These are phyloP conservation scores for Onychorhynchus coronatus DNA, from an alignment of 2,113 vertebrate genomes.

Conservation along the genomic window DNA sequence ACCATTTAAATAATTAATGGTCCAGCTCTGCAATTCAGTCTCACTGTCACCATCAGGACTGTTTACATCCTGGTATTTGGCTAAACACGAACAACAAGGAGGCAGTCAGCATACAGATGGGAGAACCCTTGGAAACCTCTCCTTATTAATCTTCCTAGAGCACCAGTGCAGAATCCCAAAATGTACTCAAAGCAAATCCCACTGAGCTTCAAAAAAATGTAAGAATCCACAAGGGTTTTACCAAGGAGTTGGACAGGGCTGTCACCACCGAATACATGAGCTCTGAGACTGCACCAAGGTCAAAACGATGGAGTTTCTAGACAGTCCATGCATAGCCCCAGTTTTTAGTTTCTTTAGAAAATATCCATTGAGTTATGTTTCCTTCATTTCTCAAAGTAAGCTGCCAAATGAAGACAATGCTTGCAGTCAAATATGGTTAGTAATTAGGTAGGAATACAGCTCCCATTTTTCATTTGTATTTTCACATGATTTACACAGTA, in stretches of 20 bases:
- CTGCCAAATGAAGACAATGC: background rate
- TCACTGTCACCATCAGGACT: background rate
- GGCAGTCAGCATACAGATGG: background rate
- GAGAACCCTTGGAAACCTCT: background rate
- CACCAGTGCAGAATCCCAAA: background rate
- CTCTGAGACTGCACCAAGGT: background rate
- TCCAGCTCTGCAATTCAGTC: background rate
- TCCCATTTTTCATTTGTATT: background rate
- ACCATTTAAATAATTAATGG: background rate
- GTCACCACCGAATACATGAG: background rate
- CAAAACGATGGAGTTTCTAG: background rate
- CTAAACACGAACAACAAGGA: background rate
- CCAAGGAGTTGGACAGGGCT: background rate
- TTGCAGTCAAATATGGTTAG: background rate
- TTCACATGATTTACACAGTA: background rate
- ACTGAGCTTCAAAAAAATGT: background rate
- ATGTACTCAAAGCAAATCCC: background rate
- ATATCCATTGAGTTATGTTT: background rate
- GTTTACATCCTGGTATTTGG: background rate
- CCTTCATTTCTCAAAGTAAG: background rate
- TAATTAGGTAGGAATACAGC: background rate
- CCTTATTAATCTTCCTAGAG: background rate
- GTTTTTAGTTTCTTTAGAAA: background rate
- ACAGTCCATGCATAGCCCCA: background rate
- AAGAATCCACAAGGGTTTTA: background rate